A percentile compares a stretch with the other conserved stretches of the same genome.
Evolutionary conservation across 2,888 invertebrate genomes (phyloP).

Genomic region (Perithous albicinctus): DNA sequence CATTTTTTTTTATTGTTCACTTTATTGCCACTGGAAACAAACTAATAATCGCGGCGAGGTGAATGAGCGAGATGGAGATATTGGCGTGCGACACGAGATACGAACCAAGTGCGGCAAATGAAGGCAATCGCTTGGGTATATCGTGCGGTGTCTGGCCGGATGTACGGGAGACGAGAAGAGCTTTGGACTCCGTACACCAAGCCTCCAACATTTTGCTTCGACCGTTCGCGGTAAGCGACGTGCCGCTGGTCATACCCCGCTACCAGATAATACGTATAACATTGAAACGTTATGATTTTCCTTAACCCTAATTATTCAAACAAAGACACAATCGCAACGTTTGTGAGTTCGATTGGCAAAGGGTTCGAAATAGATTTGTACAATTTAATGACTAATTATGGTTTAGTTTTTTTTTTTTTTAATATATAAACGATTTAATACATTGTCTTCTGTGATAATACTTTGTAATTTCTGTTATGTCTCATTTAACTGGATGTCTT

Average conservation of each 20-base stretch:
- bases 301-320: too few species aligned
- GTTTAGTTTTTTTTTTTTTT: too few species aligned
- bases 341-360: too few species aligned
- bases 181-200: neutral
- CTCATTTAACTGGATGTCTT: too few species aligned
- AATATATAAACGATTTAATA: too few species aligned
- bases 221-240: constrained; percentile 22
- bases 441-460: too few species aligned
- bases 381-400: too few species aligned
- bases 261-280: neutral
- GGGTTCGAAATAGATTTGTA: too few species aligned
- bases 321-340: too few species aligned
- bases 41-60: neutral
- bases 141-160: constrained; percentile 59
- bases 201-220: constrained; percentile 17
- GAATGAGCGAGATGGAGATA: constrained; percentile 15
- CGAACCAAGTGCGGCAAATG: constrained; percentile 13
- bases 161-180: constrained; percentile 55
- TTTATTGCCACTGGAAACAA: constrained; percentile 9
- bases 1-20: neutral
- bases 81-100: constrained; percentile 31
- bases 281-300: too few species aligned
- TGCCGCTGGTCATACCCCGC: constrained; percentile 5
- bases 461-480: too few species aligned
- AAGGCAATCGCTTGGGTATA: constrained; percentile 46